These are phyloP conservation scores for Caenorhabditis uteleia DNA, from an alignment of 2,888 invertebrate species.

Conservation along the genomic window DNA sequence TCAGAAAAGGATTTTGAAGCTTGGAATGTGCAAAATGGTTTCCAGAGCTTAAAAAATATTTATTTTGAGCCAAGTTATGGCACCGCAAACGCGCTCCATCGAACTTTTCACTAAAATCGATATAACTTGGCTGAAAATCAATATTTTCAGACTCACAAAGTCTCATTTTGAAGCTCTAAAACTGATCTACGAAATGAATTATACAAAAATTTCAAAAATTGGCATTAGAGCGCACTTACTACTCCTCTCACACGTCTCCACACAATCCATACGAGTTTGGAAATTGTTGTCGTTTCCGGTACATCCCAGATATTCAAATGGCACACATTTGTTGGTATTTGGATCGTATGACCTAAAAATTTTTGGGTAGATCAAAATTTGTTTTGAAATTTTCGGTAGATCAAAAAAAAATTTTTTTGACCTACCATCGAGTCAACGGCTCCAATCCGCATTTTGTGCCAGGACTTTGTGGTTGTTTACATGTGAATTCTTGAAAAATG, in stretches of 20 bases:
- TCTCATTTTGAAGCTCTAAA: too few species aligned
- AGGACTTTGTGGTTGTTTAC: conserved; percentile 18
- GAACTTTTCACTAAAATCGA: too few species aligned
- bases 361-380: not conserved
- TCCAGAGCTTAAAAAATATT: too few species aligned
- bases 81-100: too few species aligned
- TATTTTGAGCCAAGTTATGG: too few species aligned
- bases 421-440: conserved; percentile 85
- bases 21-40: too few species aligned
- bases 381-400: not conserved
- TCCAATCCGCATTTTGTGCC: conserved; percentile 37
- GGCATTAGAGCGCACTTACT: not conserved
- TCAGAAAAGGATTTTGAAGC: too few species aligned
- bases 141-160: too few species aligned
- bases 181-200: too few species aligned
- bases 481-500: conserved; percentile 32
- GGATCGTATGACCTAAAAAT: conserved; percentile 45
- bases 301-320: conserved; percentile 59
- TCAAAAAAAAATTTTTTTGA: not conserved
- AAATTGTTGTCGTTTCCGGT: conserved; percentile 64
- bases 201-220: too few species aligned
- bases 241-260: conserved; percentile 49
- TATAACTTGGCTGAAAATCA: too few species aligned
- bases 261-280: conserved; percentile 45
- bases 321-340: conserved; percentile 40